phyloP scores from a whole-genome alignment of 2,888 invertebrate species.

The Leptogaster cylindrica region DNA sequence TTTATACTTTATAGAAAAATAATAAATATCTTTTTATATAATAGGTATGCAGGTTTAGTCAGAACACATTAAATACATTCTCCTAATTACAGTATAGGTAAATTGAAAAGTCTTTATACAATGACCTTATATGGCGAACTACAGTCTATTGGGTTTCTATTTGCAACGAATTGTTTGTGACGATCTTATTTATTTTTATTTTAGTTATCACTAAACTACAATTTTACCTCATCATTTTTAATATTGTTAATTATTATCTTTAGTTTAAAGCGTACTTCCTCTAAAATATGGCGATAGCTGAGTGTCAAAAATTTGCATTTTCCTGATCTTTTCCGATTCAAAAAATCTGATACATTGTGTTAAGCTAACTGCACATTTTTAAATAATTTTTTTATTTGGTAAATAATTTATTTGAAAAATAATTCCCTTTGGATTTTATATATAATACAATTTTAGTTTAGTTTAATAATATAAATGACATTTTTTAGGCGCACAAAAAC shows the following conservation, averaged over 20 bases:
- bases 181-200: background rate
- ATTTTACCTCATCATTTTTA: background rate
- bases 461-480: too few species aligned
- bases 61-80: conserved; percentile 25
- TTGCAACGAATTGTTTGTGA: background rate
- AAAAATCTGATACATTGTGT: too few species aligned
- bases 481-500: too few species aligned
- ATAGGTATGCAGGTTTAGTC: conserved; percentile 17
- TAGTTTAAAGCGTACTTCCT: conserved; percentile 36
- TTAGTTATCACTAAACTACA: conserved; percentile 7
- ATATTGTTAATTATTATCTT: conserved; percentile 35
- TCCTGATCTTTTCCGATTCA: too few species aligned
- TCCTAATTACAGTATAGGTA: conserved; percentile 17
- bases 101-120: conserved; percentile 12
- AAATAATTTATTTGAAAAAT: too few species aligned
- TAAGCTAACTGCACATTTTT: too few species aligned
- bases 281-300: conserved; percentile 12
- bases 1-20: conserved; percentile 28
- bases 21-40: conserved; percentile 27
- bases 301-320: background rate
- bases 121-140: conserved; percentile 15
- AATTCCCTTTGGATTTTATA: too few species aligned
- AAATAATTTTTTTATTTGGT: too few species aligned
- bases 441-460: too few species aligned
- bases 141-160: conserved; percentile 30